Conservation (phyloP, 2,888 invertebrate genomes). For the Macroteleia sp. region DNA sequence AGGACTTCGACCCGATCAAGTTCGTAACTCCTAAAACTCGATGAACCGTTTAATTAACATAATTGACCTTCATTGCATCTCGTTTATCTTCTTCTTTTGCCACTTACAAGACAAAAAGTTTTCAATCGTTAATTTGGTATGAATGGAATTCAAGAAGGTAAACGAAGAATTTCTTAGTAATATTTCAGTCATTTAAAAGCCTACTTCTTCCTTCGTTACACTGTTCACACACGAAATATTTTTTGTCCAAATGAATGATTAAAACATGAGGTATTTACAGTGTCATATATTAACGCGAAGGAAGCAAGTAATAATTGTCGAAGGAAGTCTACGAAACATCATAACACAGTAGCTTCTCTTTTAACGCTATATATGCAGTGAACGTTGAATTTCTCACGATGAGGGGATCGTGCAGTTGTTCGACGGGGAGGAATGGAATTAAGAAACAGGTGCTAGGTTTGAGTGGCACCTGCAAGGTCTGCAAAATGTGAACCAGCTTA, state of each 20-base stretch:
- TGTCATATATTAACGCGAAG: conserved; percentile 50
- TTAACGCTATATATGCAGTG: conserved; percentile 23
- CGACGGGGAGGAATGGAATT: conserved; percentile 52
- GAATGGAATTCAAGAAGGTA: not conserved
- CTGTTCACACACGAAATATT: conserved; percentile 2
- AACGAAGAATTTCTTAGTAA: not conserved
- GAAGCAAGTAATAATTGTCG: conserved; percentile 40
- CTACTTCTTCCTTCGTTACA: conserved; percentile 8
- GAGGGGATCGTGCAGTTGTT: conserved; percentile 47
- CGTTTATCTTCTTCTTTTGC: not conserved
- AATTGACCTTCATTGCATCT: not conserved
- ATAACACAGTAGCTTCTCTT: conserved; percentile 51
- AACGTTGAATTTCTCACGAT: conserved; percentile 63
- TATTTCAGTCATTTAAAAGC: not conserved
- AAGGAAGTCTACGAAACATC: conserved; percentile 52
- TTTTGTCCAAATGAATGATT: conserved; percentile 38
- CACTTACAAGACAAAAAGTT: too few species aligned
- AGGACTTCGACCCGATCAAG: conserved; percentile 97
- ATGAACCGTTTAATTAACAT: not conserved
- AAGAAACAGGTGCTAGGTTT: conserved; percentile 60
- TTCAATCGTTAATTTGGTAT: not conserved
- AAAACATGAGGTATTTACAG: conserved; percentile 45
- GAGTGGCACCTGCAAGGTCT: conserved; percentile 59
- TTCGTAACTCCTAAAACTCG: conserved; percentile 80
- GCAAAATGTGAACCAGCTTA: conserved; percentile 23